Evolutionary conservation across 2,113 vertebrate species (phyloP).

Genomic region (Solea senegalensis): DNA sequence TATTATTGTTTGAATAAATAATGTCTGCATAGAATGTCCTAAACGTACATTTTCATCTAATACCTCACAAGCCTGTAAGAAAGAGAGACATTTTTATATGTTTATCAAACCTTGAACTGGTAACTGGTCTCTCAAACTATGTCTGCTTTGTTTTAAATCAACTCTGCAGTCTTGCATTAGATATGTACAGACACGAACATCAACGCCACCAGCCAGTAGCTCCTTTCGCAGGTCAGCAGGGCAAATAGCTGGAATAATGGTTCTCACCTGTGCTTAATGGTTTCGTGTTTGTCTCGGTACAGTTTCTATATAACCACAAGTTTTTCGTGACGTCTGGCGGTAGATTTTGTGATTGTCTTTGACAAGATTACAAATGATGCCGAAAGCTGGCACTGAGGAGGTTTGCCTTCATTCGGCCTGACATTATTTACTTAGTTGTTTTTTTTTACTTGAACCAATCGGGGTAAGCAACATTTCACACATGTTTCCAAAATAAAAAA

Average conservation of each 20-base stretch:
- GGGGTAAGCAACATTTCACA: not conserved
- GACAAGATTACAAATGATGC: not conserved
- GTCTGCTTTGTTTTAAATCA: constrained; percentile 62
- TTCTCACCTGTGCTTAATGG: constrained; percentile 63
- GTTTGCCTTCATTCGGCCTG: not conserved
- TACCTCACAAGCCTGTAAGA: not conserved
- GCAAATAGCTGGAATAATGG: constrained; percentile 67
- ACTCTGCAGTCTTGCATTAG: constrained; percentile 44
- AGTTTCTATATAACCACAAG: constrained; percentile 7
- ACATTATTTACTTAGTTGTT: not conserved
- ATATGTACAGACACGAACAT: constrained; percentile 64
- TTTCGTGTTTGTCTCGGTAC: constrained; percentile 11
- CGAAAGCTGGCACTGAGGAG: not conserved
- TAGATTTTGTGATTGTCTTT: not conserved
- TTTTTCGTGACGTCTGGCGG: constrained; percentile 6
- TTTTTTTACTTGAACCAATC: not conserved
- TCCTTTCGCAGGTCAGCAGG: constrained; percentile 53
- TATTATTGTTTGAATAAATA: constrained; percentile 6
- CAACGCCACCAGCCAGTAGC: constrained; percentile 40
- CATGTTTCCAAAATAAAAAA: not conserved
- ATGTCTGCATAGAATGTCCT: not conserved
- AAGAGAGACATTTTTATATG: not conserved
- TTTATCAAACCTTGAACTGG: constrained; percentile 1
- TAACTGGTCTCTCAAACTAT: constrained; percentile 6
- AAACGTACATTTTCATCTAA: constrained; percentile 9